These are phyloP conservation scores for Machaerirhynchus nigripectus DNA, from an alignment of 2,113 vertebrate genomes.

Conservation along the genomic window DNA sequence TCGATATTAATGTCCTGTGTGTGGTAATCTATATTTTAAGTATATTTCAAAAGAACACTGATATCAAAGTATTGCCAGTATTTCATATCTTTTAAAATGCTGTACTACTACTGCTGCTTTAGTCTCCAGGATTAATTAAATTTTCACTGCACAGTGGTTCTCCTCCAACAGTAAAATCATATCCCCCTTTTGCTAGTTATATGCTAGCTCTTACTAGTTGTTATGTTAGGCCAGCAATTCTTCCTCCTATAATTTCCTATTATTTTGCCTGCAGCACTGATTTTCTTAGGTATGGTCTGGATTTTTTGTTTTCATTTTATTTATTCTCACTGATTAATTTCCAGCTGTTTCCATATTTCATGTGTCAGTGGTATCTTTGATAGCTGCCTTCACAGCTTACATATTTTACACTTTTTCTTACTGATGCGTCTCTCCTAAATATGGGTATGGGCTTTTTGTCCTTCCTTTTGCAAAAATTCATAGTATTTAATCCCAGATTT, in stretches of 20 bases:
- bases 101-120: background rate
- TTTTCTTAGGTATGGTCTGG: background rate
- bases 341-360: constrained; percentile 10
- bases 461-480: background rate
- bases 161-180: background rate
- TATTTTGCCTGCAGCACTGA: background rate
- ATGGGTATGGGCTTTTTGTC: fast-evolving
- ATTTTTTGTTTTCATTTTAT: background rate
- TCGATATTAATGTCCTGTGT: background rate
- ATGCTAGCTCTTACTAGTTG: background rate
- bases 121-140: background rate
- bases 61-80: background rate
- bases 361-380: background rate
- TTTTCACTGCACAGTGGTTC: background rate
- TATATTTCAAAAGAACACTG: background rate
- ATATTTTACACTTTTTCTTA: background rate
- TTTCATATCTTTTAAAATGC: background rate
- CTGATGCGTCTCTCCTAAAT: background rate
- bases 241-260: background rate
- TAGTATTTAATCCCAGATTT: background rate
- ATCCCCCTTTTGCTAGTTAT: background rate
- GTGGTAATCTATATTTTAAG: background rate
- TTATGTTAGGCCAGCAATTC: background rate
- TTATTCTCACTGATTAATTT: constrained; percentile 23
- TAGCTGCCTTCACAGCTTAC: background rate